Conservation (phyloP, 2,113 vertebrate species). For the Psilopsiagon aurifrons region DNA sequence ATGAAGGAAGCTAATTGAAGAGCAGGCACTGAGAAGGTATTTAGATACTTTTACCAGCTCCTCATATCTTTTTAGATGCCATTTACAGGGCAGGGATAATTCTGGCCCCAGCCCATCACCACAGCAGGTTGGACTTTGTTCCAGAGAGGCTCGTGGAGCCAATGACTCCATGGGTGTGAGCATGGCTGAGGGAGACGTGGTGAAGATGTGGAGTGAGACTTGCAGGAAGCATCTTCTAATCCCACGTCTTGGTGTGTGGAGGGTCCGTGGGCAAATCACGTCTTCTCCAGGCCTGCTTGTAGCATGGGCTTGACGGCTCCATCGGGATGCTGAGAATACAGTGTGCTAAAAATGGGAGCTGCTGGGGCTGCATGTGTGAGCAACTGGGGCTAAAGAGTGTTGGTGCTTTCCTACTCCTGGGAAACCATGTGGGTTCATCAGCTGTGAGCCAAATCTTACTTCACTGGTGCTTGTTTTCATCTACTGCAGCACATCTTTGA, state of each 20-base stretch:
- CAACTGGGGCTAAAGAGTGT: background rate
- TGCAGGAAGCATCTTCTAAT: background rate
- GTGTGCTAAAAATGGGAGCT: background rate
- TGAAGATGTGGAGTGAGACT: background rate
- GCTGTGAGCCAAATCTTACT: background rate
- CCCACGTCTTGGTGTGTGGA: fast-evolving
- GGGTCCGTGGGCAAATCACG: fast-evolving
- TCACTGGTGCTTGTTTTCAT: background rate
- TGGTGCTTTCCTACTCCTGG: background rate
- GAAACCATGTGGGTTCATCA: fast-evolving
- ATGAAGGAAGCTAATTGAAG: background rate
- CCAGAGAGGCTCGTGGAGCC: fast-evolving
- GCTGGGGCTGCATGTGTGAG: background rate
- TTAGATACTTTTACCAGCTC: background rate
- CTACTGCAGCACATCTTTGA: background rate
- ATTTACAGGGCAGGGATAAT: background rate
- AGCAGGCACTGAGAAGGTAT: background rate
- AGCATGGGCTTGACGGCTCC: fast-evolving
- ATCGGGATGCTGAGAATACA: background rate
- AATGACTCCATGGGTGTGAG: fast-evolving
- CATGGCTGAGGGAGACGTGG: background rate
- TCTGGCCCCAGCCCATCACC: background rate
- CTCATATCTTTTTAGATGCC: background rate
- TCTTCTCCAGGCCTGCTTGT: background rate
- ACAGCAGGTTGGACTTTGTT: background rate